Evolutionary conservation across 2,888 invertebrate genomes (phyloP).

Genomic region (Uropetala carovei): DNA sequence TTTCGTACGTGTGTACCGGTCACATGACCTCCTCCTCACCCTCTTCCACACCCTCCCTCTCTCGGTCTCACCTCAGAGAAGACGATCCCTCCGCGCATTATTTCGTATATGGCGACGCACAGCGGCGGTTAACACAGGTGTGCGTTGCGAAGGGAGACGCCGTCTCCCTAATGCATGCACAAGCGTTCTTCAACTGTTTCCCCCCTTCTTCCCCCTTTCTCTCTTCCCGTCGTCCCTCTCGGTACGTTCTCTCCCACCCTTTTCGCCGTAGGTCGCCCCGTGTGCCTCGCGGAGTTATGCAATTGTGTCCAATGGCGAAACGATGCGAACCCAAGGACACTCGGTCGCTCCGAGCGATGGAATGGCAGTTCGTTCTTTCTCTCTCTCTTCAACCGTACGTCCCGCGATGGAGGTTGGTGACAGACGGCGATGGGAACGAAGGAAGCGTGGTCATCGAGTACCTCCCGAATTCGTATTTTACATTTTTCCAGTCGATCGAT

Average conservation of each 20-base stretch:
- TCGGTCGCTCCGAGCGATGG: neutral
- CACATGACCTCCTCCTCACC: neutral
- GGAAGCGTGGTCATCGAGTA: too few species aligned
- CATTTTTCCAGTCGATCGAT: too few species aligned
- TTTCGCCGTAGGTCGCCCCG: too few species aligned
- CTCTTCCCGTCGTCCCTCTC: too few species aligned
- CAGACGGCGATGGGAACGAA: too few species aligned
- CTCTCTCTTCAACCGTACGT: too few species aligned
- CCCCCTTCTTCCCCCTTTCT: neutral
- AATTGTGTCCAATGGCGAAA: conserved; percentile 7
- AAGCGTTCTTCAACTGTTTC: neutral
- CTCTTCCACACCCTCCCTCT: neutral
- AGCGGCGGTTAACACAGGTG: neutral
- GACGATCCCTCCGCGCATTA: neutral
- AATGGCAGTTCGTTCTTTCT: too few species aligned
- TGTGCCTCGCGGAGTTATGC: neutral
- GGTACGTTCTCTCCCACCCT: too few species aligned
- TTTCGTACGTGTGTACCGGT: neutral
- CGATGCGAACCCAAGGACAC: neutral
- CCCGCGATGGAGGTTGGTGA: too few species aligned
- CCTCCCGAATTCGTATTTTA: too few species aligned
- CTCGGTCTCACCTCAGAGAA: too few species aligned
- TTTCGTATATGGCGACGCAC: conserved; percentile 21
- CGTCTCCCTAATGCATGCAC: neutral
- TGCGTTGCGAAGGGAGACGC: neutral